Evolutionary conservation across 2,888 invertebrate genomes (phyloP).

Genomic region (Cryptus armator): DNA sequence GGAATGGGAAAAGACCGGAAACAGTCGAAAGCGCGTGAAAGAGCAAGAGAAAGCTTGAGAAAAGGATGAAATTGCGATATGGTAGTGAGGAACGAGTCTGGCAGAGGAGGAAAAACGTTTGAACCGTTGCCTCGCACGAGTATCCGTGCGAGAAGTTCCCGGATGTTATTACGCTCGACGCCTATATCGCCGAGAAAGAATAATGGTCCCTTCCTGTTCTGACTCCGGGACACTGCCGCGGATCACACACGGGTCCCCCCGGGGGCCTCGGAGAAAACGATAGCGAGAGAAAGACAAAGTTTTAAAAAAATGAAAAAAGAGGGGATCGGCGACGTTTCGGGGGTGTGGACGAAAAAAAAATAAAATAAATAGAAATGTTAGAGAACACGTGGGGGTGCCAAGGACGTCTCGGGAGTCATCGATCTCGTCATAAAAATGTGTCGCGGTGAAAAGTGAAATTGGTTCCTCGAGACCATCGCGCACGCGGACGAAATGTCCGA

Average conservation of each 20-base stretch:
- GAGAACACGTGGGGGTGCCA: conserved; percentile 4
- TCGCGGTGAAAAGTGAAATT: conserved; percentile 62
- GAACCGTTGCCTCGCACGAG: conserved; percentile 33
- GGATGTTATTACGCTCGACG: conserved; percentile 79
- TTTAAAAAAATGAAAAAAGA: conserved; percentile 34
- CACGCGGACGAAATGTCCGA: conserved; percentile 4
- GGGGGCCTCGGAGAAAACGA: conserved; percentile 59
- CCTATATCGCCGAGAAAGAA: conserved; percentile 79
- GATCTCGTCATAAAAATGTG: conserved; percentile 64
- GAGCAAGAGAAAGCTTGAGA: conserved; percentile 2
- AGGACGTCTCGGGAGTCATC: conserved; percentile 50
- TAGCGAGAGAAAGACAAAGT: conserved; percentile 38
- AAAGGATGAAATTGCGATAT: conserved; percentile 12
- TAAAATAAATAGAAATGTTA: conserved; percentile 12
- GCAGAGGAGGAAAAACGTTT: conserved; percentile 33
- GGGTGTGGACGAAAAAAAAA: not conserved
- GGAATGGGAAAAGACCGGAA: conserved; percentile 9
- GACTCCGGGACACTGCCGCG: conserved; percentile 72
- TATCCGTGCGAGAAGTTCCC: conserved; percentile 65
- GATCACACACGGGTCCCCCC: conserved; percentile 76
- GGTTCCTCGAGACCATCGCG: not conserved
- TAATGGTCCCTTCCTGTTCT: conserved; percentile 79
- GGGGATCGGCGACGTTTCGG: conserved; percentile 15
- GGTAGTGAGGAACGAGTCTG: conserved; percentile 10
- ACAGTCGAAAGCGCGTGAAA: not conserved